Conservation (phyloP, 2,888 invertebrate genomes). For the Drosophila barbarae region DNA sequence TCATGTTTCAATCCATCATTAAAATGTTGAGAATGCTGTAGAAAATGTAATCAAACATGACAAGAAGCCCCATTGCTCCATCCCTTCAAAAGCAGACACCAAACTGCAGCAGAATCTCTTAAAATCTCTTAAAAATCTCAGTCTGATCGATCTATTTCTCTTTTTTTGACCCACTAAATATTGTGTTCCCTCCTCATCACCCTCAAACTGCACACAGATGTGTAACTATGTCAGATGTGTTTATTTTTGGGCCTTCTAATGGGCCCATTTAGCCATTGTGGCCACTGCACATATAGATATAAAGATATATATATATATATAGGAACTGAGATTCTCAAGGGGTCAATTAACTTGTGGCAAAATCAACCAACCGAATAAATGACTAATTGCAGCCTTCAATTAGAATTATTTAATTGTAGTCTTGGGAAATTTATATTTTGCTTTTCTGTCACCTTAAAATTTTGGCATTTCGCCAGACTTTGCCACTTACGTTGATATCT, state of each 20-base stretch:
- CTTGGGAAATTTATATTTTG: constrained; percentile 23
- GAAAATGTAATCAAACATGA: constrained; percentile 36
- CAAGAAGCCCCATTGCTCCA: constrained; percentile 24
- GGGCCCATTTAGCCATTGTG: constrained; percentile 56
- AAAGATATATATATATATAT: background rate
- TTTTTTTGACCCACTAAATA: constrained; percentile 41
- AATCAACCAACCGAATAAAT: constrained; percentile 14
- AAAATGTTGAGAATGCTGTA: background rate
- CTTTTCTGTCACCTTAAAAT: constrained; percentile 36
- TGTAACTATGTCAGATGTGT: constrained; percentile 68
- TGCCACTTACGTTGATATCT: constrained; percentile 78
- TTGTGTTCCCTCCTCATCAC: constrained; percentile 7
- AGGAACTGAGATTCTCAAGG: constrained; percentile 57
- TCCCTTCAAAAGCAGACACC: constrained; percentile 10
- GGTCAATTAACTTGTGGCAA: constrained; percentile 69
- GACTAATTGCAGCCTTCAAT: constrained; percentile 42
- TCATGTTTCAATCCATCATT: constrained; percentile 14
- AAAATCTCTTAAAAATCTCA: constrained; percentile 20
- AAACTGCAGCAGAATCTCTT: constrained; percentile 32
- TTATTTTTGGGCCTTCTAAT: constrained; percentile 62
- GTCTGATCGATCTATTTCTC: constrained; percentile 15
- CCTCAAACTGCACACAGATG: constrained; percentile 42
- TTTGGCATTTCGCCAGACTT: constrained; percentile 20
- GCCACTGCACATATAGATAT: constrained; percentile 26
- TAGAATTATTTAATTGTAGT: constrained; percentile 24